Conservation (phyloP, 2,888 invertebrate genomes). For the Rhamphomyia laevipes region DNA sequence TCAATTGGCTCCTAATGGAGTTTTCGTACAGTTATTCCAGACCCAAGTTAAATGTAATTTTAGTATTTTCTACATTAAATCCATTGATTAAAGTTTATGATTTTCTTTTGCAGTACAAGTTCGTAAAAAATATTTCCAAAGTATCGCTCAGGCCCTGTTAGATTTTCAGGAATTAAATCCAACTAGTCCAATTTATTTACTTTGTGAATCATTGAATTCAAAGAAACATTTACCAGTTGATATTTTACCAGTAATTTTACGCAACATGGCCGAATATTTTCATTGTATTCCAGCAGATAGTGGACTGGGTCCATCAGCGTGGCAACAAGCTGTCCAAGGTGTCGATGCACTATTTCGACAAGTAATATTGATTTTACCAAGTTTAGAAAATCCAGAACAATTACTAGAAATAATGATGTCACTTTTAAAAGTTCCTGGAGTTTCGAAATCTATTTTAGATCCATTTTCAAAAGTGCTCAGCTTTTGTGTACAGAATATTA, state of each 20-base stretch:
- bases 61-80: neutral
- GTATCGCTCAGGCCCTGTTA: conserved; percentile 81
- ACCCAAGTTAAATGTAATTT: conserved; percentile 68
- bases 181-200: conserved; percentile 81
- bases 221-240: conserved; percentile 62
- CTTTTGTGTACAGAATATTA: conserved; percentile 81
- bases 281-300: conserved; percentile 82
- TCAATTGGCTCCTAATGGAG: conserved; percentile 92
- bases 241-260: conserved; percentile 63
- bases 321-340: conserved; percentile 72
- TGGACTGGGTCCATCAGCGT: conserved; percentile 54
- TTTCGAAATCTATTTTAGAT: conserved; percentile 62
- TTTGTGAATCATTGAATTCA: conserved; percentile 62
- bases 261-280: conserved; percentile 88
- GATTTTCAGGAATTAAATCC: conserved; percentile 96
- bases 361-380: conserved; percentile 55
- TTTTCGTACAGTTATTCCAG: conserved; percentile 91
- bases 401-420: conserved; percentile 65
- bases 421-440: conserved; percentile 72
- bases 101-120: conserved; percentile 26
- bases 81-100: neutral
- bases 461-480: conserved; percentile 92
- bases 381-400: conserved; percentile 57
- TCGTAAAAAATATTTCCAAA: conserved; percentile 80
- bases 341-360: conserved; percentile 78